A percentile compares a stretch with the other conserved stretches of the same genome.
These are phyloP conservation scores for Rhinophrynus dorsalis DNA, from an alignment of 2,797 vertebrate genomes.

Conservation along the genomic window DNA sequence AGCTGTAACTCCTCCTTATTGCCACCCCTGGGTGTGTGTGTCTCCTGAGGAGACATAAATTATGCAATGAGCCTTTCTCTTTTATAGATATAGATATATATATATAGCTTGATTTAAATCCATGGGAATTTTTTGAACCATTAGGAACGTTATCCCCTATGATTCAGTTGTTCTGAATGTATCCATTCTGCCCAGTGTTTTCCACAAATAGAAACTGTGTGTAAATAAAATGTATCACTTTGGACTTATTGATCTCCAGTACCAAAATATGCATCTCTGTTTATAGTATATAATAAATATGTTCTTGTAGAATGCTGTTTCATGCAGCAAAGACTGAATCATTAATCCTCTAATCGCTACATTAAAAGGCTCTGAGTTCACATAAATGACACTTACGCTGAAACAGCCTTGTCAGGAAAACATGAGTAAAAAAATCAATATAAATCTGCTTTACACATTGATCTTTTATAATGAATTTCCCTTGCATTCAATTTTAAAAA, in stretches of 20 bases:
- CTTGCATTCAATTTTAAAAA: neutral
- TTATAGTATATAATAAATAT: neutral
- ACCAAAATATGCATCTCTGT: neutral
- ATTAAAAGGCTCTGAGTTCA: constrained; percentile 3
- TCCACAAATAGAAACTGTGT: neutral
- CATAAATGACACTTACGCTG: constrained; percentile 13
- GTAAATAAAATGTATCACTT: neutral
- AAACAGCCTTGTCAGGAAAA: constrained; percentile 25
- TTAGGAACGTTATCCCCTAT: too few relatives aligned
- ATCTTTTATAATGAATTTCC: constrained; percentile 8
- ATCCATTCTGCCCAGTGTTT: too few relatives aligned
- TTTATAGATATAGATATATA: too few relatives aligned
- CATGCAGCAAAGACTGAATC: neutral
- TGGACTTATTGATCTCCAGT: neutral
- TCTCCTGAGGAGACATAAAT: too few relatives aligned
- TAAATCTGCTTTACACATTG: constrained; percentile 17
- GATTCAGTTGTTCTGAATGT: too few relatives aligned
- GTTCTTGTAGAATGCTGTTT: neutral
- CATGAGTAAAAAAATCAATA: constrained; percentile 36
- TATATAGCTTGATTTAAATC: too few relatives aligned
- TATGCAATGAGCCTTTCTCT: too few relatives aligned
- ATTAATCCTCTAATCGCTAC: constrained; percentile 23
- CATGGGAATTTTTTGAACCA: too few relatives aligned
- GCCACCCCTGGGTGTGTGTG: too few relatives aligned
- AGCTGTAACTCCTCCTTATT: too few relatives aligned